phyloP scores from a whole-genome alignment of 2,113 vertebrate species.

The Poeciliopsis retropinna region DNA sequence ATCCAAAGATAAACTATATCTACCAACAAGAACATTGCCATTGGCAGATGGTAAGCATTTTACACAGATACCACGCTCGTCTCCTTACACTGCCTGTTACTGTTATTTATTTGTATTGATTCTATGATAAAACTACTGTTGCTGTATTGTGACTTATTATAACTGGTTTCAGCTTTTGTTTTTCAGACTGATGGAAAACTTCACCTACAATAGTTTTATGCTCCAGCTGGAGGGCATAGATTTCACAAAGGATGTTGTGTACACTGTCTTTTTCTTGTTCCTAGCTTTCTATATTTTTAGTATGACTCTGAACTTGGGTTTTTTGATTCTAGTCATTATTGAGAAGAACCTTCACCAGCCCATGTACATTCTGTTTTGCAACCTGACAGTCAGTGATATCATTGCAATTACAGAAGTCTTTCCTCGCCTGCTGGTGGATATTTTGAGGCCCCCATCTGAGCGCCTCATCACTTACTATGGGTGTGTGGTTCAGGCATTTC shows the following conservation, averaged over 20 bases:
- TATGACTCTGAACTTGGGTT: not conserved
- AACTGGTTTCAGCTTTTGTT: no score
- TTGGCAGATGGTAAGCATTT: no score
- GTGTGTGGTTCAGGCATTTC: conserved; percentile 11
- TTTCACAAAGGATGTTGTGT: not conserved
- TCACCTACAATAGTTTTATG: conserved; percentile 2
- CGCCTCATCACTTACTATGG: conserved; percentile 5
- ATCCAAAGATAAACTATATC: no score
- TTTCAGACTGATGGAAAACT: conserved; percentile 7
- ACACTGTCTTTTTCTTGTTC: not conserved
- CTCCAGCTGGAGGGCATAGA: conserved; percentile 9
- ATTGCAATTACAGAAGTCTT: not conserved
- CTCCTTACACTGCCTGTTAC: no score
- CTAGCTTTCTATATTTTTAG: not conserved
- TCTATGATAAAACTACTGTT: no score
- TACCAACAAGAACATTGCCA: no score
- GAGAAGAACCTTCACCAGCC: conserved; percentile 12
- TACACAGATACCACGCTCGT: no score
- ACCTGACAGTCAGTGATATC: conserved; percentile 1
- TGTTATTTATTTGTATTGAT: no score
- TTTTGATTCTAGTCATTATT: not conserved
- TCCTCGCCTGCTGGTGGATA: not conserved
- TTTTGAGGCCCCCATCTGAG: not conserved
- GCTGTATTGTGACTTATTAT: not conserved
- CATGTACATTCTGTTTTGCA: conserved; percentile 14